These are phyloP conservation scores for Pseudotriccus pelzelni DNA, from an alignment of 2,797 vertebrate species.

Conservation along the genomic window DNA sequence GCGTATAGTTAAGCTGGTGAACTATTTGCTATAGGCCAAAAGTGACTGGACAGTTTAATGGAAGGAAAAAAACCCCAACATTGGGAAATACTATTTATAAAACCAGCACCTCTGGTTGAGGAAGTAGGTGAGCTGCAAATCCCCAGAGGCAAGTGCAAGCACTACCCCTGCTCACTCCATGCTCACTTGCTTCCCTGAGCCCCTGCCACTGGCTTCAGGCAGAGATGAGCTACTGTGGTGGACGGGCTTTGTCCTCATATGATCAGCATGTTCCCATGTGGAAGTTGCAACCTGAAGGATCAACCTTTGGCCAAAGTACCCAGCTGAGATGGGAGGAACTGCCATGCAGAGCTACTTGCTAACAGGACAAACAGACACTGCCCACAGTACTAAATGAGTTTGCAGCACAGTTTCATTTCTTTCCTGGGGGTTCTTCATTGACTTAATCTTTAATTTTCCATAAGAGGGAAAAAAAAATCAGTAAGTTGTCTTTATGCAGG, in stretches of 20 bases:
- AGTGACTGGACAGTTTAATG: slow-evolving; percentile 20
- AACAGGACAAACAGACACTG: neutral
- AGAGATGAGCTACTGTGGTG: neutral
- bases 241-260: neutral
- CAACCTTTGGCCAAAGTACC: neutral
- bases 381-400: neutral
- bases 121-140: neutral
- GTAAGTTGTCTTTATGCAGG: neutral
- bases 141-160: neutral
- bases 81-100: slow-evolving; percentile 10
- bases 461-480: neutral
- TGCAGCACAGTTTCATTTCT: neutral
- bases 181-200: neutral
- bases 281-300: neutral
- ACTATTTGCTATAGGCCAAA: slow-evolving; percentile 19
- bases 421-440: neutral
- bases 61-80: neutral
- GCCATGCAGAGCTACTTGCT: neutral
- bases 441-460: neutral
- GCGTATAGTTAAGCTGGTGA: slow-evolving; percentile 11
- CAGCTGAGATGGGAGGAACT: neutral
- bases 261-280: neutral
- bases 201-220: neutral
- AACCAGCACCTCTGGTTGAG: slow-evolving; percentile 29
- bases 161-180: neutral